Evolutionary conservation across 2,888 invertebrate genomes (phyloP), one percentile per base, ranked within the genome.

Genomic region (Drosophila mercatorum): DNA sequence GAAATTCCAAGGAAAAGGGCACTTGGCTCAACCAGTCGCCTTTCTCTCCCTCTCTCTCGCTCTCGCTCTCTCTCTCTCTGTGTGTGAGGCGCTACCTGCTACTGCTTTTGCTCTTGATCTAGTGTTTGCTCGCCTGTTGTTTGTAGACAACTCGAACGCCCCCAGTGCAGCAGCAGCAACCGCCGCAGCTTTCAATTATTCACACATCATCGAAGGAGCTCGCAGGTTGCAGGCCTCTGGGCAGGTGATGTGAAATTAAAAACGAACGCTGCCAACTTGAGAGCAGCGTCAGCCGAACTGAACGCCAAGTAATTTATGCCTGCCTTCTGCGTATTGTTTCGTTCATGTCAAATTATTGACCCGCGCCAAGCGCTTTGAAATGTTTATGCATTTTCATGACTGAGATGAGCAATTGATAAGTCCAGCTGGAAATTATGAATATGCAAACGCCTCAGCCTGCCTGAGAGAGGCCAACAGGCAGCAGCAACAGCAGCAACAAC

Each of bases 331-430:
- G 74, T 87, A 87, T 89, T 87, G 88, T 91, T 91, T 90, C 90
- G 90, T 91, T 91, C 85, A 88, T 90, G 91, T 89, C 76, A 91
- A 91, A 89, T 91, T 91, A 91, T 91, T 92, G 91, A 91, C 86
- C 84, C 81, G 77, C 89, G 90, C 84, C 80, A 70, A 80, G 76
- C 78, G 75, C 78, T 80, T 84, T 90, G 92, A 91, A 91, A 91
- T 91, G 92, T 91, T 91, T 91, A 91, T 91, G 91, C 81, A 87
- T 88, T 91, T 91, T 85, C 91, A 91, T 91, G 91, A 90, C 90
- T 80, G 82, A 91, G 91, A 91, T 91, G 88, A 85, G 88, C 91
- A 91, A 91, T 91, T 91, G 91, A 91, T 91, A 91, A 91, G 77
- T 89, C 65, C 71, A 67, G 65, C 83, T 79, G 56, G 56, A 79